Evolutionary conservation across 2,797 vertebrate genomes (phyloP).

Genomic region (Gadopsis bispinosus): DNA sequence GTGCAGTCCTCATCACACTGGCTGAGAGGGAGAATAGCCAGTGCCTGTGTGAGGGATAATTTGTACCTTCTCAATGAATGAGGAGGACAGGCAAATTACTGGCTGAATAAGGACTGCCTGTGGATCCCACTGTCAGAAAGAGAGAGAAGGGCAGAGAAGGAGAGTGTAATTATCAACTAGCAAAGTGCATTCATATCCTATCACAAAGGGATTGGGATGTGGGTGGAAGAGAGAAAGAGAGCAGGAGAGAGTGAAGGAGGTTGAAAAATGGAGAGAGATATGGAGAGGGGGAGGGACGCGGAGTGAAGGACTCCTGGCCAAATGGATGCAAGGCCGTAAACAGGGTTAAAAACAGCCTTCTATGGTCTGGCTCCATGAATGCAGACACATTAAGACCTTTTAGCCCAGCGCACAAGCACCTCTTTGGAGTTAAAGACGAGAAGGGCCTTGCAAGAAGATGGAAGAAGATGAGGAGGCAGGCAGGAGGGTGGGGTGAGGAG

Average conservation of each 20-base stretch:
- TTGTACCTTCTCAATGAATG: constrained; percentile 98
- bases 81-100: constrained; percentile 99
- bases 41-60: constrained; percentile 95
- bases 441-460: constrained; percentile 71
- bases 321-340: constrained; percentile 97
- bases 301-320: constrained; percentile 88
- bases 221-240: constrained; percentile 81
- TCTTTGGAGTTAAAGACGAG: constrained; percentile 87
- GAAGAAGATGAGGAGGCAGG: constrained; percentile 72
- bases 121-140: constrained; percentile 98
- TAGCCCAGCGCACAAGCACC: constrained; percentile 90
- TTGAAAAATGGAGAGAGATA: constrained; percentile 79
- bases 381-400: constrained; percentile 94
- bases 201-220: constrained; percentile 92
- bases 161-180: constrained; percentile 99
- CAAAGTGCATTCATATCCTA: constrained; percentile 98
- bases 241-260: constrained; percentile 80
- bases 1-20: constrained; percentile 74
- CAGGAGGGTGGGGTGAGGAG: constrained; percentile 39
- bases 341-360: constrained; percentile 93
- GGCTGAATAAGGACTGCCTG: constrained; percentile 99
- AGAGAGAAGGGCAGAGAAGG: constrained; percentile 84
- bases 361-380: constrained; percentile 88
- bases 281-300: constrained; percentile 72
- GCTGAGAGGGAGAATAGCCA: constrained; percentile 88